These are phyloP conservation scores for Solen grandis DNA, from an alignment of 1,140 invertebrate species.

Conservation along the genomic window DNA sequence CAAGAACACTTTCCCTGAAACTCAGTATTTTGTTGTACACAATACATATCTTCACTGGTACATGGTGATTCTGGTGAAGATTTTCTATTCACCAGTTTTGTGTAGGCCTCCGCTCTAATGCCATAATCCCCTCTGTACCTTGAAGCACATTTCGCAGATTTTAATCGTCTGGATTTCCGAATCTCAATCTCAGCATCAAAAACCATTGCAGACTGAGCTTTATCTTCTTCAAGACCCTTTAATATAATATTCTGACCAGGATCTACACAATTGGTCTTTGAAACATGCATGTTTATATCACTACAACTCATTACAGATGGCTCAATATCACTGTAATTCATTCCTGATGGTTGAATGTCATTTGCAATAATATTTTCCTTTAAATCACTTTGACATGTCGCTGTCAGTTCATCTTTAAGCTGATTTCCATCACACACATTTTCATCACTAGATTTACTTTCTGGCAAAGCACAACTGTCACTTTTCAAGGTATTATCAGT, in stretches of 20 bases:
- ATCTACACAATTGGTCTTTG: background rate
- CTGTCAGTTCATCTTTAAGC: no score
- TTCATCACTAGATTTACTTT: no score
- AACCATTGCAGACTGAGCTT: slow-evolving; percentile 17
- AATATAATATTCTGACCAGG: background rate
- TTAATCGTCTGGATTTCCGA: slow-evolving; percentile 32
- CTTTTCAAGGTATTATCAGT: background rate
- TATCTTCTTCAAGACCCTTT: background rate
- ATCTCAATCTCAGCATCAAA: slow-evolving; percentile 37
- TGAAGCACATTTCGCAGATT: slow-evolving; percentile 50
- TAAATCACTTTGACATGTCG: no score
- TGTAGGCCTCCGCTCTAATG: slow-evolving; percentile 46
- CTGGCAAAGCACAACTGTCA: background rate
- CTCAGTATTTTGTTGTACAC: no score
- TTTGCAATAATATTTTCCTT: no score
- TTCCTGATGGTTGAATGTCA: no score
- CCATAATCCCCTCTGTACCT: slow-evolving; percentile 50
- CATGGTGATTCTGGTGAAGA: no score
- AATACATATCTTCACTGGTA: slow-evolving; percentile 21
- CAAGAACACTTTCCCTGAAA: no score
- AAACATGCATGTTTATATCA: background rate
- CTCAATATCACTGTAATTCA: no score
- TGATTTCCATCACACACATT: no score
- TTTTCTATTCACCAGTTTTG: slow-evolving; percentile 36
- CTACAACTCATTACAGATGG: background rate